Evolutionary conservation across 2,797 vertebrate genomes (phyloP).

Genomic region (Zenarchopterus dispar): DNA sequence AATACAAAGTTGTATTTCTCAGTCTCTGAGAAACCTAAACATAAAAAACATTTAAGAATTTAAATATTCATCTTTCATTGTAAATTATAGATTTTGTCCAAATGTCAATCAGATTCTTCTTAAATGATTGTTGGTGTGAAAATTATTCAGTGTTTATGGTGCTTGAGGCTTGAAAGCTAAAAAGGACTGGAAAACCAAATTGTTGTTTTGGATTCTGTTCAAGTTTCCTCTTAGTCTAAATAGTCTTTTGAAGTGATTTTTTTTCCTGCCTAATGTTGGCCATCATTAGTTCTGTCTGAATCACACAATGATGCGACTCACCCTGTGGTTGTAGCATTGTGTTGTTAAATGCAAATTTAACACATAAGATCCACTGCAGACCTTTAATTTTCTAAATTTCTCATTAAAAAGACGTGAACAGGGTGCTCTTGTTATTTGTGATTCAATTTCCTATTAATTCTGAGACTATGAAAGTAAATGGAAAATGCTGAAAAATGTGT

Average conservation of each 20-base stretch:
- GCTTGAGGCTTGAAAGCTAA: too few species aligned
- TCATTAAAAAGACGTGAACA: background rate
- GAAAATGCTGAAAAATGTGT: too few species aligned
- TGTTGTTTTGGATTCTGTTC: background rate
- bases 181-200: background rate
- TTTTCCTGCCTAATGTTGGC: too few species aligned
- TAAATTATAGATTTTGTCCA: too few species aligned
- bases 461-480: background rate
- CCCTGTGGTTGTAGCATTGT: too few species aligned
- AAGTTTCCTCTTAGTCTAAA: background rate
- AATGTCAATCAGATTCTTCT: too few species aligned
- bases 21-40: slow-evolving; percentile 46
- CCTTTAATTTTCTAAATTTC: slow-evolving; percentile 1
- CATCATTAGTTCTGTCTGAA: background rate
- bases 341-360: background rate
- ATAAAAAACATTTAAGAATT: too few species aligned
- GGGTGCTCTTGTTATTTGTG: background rate
- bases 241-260: too few species aligned
- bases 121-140: too few species aligned
- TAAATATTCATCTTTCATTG: too few species aligned
- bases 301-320: background rate
- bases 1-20: too few species aligned
- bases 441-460: background rate
- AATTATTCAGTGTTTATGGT: too few species aligned
- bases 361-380: background rate